Evolutionary conservation across 1,140 invertebrate species (phyloP).

Genomic region (Andricus grossulariae): DNA sequence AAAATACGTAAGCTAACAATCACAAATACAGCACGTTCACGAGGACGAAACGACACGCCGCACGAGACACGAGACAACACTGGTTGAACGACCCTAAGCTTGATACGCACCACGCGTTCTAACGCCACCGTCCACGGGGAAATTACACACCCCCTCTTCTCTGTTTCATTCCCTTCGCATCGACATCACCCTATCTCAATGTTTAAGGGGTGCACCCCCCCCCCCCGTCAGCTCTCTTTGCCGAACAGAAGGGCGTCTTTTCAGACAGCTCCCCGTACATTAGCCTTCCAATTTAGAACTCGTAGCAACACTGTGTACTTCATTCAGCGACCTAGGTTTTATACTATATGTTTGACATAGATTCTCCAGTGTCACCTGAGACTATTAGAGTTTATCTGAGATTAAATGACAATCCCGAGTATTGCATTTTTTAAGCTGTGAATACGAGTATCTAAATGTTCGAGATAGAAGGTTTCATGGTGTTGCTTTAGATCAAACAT

Average conservation of each 20-base stretch:
- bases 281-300: constrained; percentile 4
- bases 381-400: background rate
- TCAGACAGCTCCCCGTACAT: constrained; percentile 36
- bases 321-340: background rate
- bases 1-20: constrained; percentile 54
- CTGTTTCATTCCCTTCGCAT: constrained; percentile 31
- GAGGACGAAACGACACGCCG: constrained; percentile 63
- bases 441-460: no score
- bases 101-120: constrained; percentile 58
- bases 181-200: constrained; percentile 33
- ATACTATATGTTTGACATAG: background rate
- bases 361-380: background rate
- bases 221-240: constrained; percentile 12
- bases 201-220: constrained; percentile 15
- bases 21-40: constrained; percentile 65
- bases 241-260: constrained; percentile 23
- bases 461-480: no score
- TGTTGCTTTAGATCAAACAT: no score
- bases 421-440: no score
- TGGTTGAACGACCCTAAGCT: constrained; percentile 67
- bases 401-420: no score
- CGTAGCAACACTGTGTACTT: background rate
- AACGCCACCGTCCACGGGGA: constrained; percentile 65
- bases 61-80: constrained; percentile 69
- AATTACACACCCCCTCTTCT: constrained; percentile 55